phyloP scores from a whole-genome alignment of 2,888 invertebrate species.

The Autographa gamma region DNA sequence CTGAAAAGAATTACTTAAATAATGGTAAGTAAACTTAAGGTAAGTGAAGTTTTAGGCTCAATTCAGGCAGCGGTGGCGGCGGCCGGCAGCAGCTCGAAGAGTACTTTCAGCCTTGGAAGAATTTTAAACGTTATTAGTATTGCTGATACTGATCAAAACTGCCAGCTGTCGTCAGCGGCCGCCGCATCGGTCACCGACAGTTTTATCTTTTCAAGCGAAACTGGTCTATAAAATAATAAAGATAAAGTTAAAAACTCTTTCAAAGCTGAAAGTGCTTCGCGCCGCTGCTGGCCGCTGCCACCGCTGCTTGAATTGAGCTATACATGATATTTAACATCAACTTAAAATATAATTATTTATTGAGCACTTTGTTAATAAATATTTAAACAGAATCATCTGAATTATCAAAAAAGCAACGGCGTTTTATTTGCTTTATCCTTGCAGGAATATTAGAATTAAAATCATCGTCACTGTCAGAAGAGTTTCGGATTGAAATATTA shows the following conservation, averaged over 20 bases:
- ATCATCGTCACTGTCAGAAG: slow-evolving; percentile 5
- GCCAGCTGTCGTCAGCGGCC: too few relatives aligned
- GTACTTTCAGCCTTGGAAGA: too few relatives aligned
- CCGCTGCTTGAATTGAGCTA: slow-evolving; percentile 13
- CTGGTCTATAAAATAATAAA: too few relatives aligned
- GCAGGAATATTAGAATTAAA: slow-evolving; percentile 1
- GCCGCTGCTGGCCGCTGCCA: slow-evolving; percentile 12
- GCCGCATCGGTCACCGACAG: too few relatives aligned
- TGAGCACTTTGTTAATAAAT: slow-evolving; percentile 14
- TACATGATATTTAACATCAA: slow-evolving; percentile 17
- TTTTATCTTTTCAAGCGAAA: too few relatives aligned
- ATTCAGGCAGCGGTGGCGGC: too few relatives aligned
- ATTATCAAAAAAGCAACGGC: slow-evolving; percentile 12
- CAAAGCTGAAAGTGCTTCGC: slow-evolving; percentile 16
- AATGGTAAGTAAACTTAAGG: slow-evolving; percentile 11
- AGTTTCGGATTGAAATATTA: slow-evolving; percentile 7
- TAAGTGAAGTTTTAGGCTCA: too few relatives aligned
- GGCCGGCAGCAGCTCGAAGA: too few relatives aligned
- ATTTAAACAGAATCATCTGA: slow-evolving; percentile 16
- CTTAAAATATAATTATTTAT: slow-evolving; percentile 15
- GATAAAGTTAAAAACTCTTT: background rate
- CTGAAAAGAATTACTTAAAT: slow-evolving; percentile 3
- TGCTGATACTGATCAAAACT: too few relatives aligned
- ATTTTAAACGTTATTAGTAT: too few relatives aligned
- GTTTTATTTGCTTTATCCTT: slow-evolving; percentile 6